Conservation (phyloP, 2,888 invertebrate genomes). For the Aleiodes alternator region DNA sequence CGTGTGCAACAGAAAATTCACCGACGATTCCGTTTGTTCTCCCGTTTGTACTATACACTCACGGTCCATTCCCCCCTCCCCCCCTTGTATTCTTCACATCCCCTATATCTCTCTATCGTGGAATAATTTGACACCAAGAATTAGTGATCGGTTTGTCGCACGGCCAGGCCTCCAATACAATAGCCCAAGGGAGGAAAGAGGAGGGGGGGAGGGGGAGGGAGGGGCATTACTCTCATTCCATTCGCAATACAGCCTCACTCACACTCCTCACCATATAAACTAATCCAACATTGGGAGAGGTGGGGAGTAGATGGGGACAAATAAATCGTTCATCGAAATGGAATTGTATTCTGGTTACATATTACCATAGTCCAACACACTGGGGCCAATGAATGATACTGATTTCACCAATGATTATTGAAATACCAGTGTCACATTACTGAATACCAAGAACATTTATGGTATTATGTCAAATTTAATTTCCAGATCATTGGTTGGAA, state of each 20-base stretch:
- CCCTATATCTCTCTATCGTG: conserved; percentile 16
- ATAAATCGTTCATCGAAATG: conserved; percentile 30
- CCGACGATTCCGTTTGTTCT: conserved; percentile 17
- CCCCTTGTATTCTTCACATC: conserved; percentile 1
- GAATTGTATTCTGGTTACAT: conserved; percentile 28
- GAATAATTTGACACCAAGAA: conserved; percentile 43
- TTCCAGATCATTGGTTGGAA: background rate
- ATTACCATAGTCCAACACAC: conserved; percentile 9
- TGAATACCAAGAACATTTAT: background rate
- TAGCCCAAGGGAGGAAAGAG: background rate
- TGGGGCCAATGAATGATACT: background rate
- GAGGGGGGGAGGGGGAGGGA: background rate
- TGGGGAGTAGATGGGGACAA: too few species aligned
- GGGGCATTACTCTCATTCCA: background rate
- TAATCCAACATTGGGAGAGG: background rate
- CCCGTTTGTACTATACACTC: conserved; percentile 7
- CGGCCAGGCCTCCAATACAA: background rate
- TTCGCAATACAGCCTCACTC: too few species aligned
- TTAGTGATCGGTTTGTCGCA: conserved; percentile 37
- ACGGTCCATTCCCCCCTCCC: background rate
- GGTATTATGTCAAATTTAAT: background rate
- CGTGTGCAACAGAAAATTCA: conserved; percentile 37
- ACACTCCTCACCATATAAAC: background rate
- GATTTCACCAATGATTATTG: conserved; percentile 16
- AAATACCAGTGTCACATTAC: conserved; percentile 11